Evolutionary conservation across 2,797 vertebrate genomes (phyloP).

Genomic region (Acridotheres tristis): DNA sequence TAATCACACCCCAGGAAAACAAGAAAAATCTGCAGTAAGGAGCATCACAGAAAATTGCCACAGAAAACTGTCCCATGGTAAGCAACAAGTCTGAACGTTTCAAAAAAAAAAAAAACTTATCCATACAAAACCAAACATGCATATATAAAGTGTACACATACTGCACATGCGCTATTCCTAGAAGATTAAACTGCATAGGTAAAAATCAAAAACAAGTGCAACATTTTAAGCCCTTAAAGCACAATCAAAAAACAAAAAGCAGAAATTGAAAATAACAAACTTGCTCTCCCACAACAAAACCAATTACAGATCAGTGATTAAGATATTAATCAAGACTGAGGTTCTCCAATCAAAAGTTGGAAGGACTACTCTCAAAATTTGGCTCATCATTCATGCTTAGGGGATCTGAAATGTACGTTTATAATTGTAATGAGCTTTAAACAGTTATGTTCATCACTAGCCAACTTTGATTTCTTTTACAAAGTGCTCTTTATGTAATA

Average conservation of each 20-base stretch:
- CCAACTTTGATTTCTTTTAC: slow-evolving; percentile 69
- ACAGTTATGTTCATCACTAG: slow-evolving; percentile 61
- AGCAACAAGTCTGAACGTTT: slow-evolving; percentile 68
- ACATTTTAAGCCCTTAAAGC: slow-evolving; percentile 82
- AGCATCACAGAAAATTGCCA: slow-evolving; percentile 32
- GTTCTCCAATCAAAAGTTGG: slow-evolving; percentile 65
- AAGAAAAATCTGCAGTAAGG: slow-evolving; percentile 54
- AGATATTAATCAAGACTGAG: slow-evolving; percentile 64
- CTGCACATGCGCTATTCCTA: slow-evolving; percentile 75
- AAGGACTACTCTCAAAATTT: slow-evolving; percentile 66
- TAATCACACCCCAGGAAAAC: slow-evolving; percentile 27
- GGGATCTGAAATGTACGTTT: slow-evolving; percentile 55
- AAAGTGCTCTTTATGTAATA: slow-evolving; percentile 80
- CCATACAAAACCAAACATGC: slow-evolving; percentile 71
- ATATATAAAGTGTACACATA: slow-evolving; percentile 78
- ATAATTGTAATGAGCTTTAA: slow-evolving; percentile 38
- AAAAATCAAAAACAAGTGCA: slow-evolving; percentile 81
- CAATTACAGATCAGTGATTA: slow-evolving; percentile 59
- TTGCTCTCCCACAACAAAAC: slow-evolving; percentile 45
- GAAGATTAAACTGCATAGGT: slow-evolving; percentile 81
- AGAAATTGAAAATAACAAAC: slow-evolving; percentile 40
- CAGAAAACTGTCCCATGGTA: slow-evolving; percentile 53
- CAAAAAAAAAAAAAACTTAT: slow-evolving; percentile 25
- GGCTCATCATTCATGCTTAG: slow-evolving; percentile 55
- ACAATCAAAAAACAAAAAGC: slow-evolving; percentile 58